These are phyloP conservation scores for Panopea generosa DNA, from an alignment of 2,888 invertebrate genomes.

Conservation along the genomic window DNA sequence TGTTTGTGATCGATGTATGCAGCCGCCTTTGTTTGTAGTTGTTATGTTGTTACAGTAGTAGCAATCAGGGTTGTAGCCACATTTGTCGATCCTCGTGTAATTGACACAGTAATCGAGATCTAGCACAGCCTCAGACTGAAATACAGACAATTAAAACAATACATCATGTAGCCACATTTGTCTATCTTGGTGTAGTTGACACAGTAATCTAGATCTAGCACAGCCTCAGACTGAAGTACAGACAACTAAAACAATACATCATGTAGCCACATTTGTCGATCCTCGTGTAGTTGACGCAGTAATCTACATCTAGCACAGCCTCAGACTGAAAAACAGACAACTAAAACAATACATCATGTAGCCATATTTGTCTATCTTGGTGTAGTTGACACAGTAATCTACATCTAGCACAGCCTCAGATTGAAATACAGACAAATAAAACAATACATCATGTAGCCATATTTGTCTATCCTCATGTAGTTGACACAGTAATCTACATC, in stretches of 20 bases:
- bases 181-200: conserved; percentile 59
- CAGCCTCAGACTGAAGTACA: conserved; percentile 84
- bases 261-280: conserved; percentile 90
- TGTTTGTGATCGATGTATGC: conserved; percentile 76
- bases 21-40: conserved; percentile 56
- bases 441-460: conserved; percentile 96
- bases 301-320: conserved; percentile 85
- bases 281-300: conserved; percentile 68
- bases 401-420: conserved; percentile 85
- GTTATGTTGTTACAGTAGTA: conserved; percentile 95
- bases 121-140: conserved; percentile 85
- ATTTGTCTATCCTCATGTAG: conserved; percentile 81
- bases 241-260: conserved; percentile 98
- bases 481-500: conserved; percentile 72
- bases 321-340: conserved; percentile 89
- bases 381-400: conserved; percentile 73
- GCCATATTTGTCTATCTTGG: conserved; percentile 87
- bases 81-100: conserved; percentile 81
- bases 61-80: conserved; percentile 96
- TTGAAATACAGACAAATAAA: too few relatives aligned
- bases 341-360: conserved; percentile 97
- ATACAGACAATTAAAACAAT: conserved; percentile 98
- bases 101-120: conserved; percentile 72
- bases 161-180: conserved; percentile 94
- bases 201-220: conserved; percentile 84